Conservation (phyloP, 1,140 invertebrate species). For the Antheraea mylitta region DNA sequence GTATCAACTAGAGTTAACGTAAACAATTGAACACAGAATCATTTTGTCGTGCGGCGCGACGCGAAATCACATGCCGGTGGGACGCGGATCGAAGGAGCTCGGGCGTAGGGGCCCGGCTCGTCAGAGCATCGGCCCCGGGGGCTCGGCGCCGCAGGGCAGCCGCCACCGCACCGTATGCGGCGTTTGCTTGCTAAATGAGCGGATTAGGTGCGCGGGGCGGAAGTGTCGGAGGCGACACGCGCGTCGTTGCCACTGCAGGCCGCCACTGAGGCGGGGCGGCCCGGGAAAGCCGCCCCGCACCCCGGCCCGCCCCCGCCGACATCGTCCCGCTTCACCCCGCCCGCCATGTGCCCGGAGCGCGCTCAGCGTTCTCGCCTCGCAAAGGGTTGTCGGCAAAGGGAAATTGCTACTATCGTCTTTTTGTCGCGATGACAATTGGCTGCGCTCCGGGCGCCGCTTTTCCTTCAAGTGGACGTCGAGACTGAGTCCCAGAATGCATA, state of each 20-base stretch:
- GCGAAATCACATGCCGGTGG: conserved; percentile 54
- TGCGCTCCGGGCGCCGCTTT: conserved; percentile 38
- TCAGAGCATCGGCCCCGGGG: conserved; percentile 50
- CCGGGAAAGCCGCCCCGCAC: conserved; percentile 48
- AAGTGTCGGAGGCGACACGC: conserved; percentile 71
- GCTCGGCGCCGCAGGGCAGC: conserved; percentile 48
- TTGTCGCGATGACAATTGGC: conserved; percentile 47
- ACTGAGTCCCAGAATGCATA: conserved; percentile 13
- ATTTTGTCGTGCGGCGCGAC: conserved; percentile 47
- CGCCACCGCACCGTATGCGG: conserved; percentile 57
- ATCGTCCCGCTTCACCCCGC: conserved; percentile 38
- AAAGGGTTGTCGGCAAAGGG: conserved; percentile 67
- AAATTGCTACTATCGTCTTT: conserved; percentile 56
- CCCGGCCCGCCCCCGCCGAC: conserved; percentile 25
- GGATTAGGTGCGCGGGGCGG: conserved; percentile 57
- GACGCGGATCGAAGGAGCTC: conserved; percentile 47
- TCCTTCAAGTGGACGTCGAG: conserved; percentile 24
- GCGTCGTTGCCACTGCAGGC: conserved; percentile 70
- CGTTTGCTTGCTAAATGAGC: conserved; percentile 68
- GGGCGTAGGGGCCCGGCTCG: conserved; percentile 54
- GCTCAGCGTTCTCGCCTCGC: conserved; percentile 46
- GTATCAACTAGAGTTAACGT: conserved; percentile 71
- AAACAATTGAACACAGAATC: conserved; percentile 61
- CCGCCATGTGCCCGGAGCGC: conserved; percentile 66
- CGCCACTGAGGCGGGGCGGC: conserved; percentile 74